Percentiles rank a stretch among this genome's conserved stretches.
These are phyloP conservation scores for Coptodon bakossiorum DNA, from an alignment of 2,113 vertebrate species.

Conservation along the genomic window DNA sequence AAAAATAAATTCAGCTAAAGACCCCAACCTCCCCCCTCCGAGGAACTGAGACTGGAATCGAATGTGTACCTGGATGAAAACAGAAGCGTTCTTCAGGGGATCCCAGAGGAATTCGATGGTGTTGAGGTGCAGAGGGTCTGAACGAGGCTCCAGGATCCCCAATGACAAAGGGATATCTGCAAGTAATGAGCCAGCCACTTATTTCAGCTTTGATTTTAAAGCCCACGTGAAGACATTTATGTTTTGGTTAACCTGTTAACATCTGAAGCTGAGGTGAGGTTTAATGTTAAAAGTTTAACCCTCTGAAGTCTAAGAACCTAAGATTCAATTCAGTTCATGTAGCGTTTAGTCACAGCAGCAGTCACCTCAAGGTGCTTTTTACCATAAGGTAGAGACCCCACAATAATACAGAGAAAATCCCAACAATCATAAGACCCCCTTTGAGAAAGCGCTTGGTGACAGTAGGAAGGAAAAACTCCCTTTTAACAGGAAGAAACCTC, in stretches of 20 bases:
- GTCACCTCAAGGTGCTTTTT: neutral
- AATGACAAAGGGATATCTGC: slow-evolving; percentile 90
- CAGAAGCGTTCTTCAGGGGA: slow-evolving; percentile 82
- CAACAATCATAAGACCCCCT: neutral
- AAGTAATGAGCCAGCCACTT: slow-evolving; percentile 33
- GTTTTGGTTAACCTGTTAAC: neutral
- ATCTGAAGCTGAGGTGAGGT: neutral
- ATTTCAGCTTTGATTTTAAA: neutral
- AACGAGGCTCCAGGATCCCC: slow-evolving; percentile 85
- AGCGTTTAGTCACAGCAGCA: neutral
- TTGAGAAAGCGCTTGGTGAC: neutral
- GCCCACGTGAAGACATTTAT: neutral
- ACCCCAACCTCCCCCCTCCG: neutral
- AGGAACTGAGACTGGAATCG: neutral
- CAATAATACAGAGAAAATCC: neutral
- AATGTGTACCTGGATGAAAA: slow-evolving; percentile 84
- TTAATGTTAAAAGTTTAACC: neutral
- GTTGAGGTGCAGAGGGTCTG: slow-evolving; percentile 86
- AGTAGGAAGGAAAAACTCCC: neutral
- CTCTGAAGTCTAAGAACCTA: neutral
- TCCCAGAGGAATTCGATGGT: slow-evolving; percentile 95
- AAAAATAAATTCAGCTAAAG: neutral
- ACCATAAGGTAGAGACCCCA: neutral
- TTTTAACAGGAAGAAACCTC: neutral
- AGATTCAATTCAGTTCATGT: neutral